These are phyloP conservation scores for Asarcornis scutulata DNA, from an alignment of 2,113 vertebrate genomes.

Conservation along the genomic window DNA sequence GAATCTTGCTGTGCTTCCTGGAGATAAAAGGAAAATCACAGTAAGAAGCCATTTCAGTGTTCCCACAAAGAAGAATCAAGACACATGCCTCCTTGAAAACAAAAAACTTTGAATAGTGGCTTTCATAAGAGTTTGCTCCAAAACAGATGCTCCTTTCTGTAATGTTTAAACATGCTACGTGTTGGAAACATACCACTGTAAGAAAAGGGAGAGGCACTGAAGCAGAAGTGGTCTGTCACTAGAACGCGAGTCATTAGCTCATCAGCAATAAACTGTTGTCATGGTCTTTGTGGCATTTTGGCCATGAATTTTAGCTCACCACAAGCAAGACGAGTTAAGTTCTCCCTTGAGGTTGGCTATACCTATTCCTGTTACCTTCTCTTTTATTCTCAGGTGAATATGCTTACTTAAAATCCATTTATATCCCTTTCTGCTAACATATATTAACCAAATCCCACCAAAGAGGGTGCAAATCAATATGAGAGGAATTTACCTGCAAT, in stretches of 20 bases:
- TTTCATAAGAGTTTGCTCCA: neutral
- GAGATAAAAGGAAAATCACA: conserved; percentile 63
- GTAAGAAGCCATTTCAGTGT: neutral
- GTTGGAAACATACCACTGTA: neutral
- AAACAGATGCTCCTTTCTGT: neutral
- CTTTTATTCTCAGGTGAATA: neutral
- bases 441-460: neutral
- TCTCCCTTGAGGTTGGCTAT: neutral
- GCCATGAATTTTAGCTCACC: neutral
- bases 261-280: neutral
- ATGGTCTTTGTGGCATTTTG: neutral
- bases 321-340: neutral
- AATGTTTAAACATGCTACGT: neutral
- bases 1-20: conserved; percentile 97
- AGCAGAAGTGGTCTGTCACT: neutral
- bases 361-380: neutral
- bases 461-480: neutral
- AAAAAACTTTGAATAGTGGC: neutral
- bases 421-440: neutral
- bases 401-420: neutral
- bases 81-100: neutral
- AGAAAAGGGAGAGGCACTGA: neutral
- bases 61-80: neutral
- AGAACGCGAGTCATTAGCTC: neutral
- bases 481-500: neutral